Evolutionary conservation across 2,888 invertebrate species (phyloP).

Genomic region (Hirtodrosophila duncani): DNA sequence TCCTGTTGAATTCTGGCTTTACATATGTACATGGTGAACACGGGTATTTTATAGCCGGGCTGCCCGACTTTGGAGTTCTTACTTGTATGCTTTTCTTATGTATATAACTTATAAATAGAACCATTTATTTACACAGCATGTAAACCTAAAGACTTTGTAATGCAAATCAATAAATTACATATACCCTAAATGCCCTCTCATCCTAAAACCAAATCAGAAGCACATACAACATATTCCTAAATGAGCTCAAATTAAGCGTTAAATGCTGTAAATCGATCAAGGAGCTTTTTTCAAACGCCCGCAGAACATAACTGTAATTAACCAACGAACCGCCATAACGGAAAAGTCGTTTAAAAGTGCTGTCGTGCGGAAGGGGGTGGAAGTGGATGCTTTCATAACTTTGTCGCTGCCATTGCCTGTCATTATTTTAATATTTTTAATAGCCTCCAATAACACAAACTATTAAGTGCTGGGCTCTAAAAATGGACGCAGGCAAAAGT

Average conservation of each 20-base stretch:
- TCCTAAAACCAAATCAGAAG: constrained; percentile 9
- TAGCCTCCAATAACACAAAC: constrained; percentile 26
- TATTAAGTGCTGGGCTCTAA: constrained; percentile 11
- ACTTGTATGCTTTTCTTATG: too few relatives aligned
- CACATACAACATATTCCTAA: constrained; percentile 13
- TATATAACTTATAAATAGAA: too few relatives aligned
- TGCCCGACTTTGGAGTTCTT: too few relatives aligned
- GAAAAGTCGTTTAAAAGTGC: constrained; percentile 42
- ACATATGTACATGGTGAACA: too few relatives aligned
- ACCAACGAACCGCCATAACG: constrained; percentile 29
- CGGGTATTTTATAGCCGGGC: too few relatives aligned
- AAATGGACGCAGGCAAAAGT: constrained; percentile 29
- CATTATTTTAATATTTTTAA: constrained; percentile 58
- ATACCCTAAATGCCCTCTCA: constrained; percentile 22
- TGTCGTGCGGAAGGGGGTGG: constrained; percentile 31
- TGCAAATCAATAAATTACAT: constrained; percentile 24
- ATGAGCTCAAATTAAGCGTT: constrained; percentile 60
- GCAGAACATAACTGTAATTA: constrained; percentile 59
- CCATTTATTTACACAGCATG: too few relatives aligned
- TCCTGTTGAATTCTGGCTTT: too few relatives aligned
- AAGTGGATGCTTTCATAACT: constrained; percentile 36
- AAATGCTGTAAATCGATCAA: constrained; percentile 63
- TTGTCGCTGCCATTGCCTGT: constrained; percentile 46
- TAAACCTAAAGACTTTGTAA: constrained; percentile 3
- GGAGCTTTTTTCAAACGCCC: constrained; percentile 36